These are phyloP conservation scores for Leuciscus idus DNA, from an alignment of 2,113 vertebrate species.

Conservation along the genomic window DNA sequence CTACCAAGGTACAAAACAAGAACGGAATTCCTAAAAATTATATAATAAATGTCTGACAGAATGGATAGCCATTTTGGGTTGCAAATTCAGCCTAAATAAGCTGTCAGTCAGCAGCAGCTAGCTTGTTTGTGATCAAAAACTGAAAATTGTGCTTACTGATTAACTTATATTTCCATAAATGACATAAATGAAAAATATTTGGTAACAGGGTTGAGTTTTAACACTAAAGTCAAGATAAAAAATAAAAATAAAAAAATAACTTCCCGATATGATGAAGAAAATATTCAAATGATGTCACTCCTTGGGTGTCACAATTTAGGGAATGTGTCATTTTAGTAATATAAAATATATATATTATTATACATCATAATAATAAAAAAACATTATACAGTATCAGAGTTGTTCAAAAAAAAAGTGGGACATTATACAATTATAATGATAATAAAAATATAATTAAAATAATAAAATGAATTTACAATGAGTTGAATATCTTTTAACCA, in stretches of 20 bases:
- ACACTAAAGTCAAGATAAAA: not conserved
- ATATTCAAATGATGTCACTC: no score
- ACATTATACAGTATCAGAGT: no score
- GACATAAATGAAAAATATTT: not conserved
- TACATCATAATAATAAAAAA: no score
- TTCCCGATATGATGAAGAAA: no score
- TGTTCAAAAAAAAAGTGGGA: no score
- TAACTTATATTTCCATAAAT: not conserved
- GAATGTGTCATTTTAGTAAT: no score
- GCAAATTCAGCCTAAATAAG: not conserved
- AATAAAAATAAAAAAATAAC: no score
- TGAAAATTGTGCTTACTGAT: not conserved
- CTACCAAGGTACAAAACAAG: not conserved
- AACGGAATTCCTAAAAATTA: not conserved
- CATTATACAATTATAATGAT: no score
- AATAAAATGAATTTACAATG: not conserved
- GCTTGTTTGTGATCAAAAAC: not conserved
- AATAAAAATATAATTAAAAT: not conserved
- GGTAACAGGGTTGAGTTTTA: not conserved
- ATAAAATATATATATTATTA: no score
- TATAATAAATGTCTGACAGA: not conserved
- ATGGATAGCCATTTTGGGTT: not conserved
- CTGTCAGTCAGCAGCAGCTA: not conserved
- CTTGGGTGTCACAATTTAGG: no score
- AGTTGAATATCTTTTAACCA: not conserved